Conservation (phyloP, 2,888 invertebrate genomes). For the Steinernema carpocapsae region DNA sequence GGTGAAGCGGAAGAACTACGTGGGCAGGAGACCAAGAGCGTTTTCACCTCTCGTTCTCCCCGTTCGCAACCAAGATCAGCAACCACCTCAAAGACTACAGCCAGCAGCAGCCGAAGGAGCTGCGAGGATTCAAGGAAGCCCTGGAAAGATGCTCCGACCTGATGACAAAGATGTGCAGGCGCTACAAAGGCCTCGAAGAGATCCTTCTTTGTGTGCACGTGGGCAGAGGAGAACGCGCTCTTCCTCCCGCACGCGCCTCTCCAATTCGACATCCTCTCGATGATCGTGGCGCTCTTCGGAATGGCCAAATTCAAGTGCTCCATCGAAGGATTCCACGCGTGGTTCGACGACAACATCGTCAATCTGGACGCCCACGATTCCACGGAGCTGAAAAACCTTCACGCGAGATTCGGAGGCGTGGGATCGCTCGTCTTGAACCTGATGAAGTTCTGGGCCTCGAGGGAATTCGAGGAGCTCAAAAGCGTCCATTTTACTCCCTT, state of each 20-base stretch:
- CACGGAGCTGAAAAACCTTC: neutral
- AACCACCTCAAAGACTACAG: neutral
- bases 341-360: slow-evolving; percentile 11
- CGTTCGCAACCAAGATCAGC: slow-evolving; percentile 24
- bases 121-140: neutral
- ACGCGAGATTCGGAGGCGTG: neutral
- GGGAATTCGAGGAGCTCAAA: neutral
- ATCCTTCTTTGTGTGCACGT: neutral
- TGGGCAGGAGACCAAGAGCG: slow-evolving; percentile 5
- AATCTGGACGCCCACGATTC: neutral
- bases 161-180: neutral
- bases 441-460: neutral
- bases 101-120: neutral
- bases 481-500: neutral
- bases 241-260: neutral
- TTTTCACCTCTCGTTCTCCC: slow-evolving; percentile 17
- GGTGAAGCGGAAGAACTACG: slow-evolving; percentile 38
- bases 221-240: slow-evolving; percentile 6
- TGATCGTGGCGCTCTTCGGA: neutral
- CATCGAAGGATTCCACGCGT: neutral
- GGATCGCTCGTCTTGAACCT: neutral
- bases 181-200: neutral
- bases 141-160: neutral
- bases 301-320: slow-evolving; percentile 1
- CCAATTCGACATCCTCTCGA: neutral